phyloP scores from a whole-genome alignment of 2,113 vertebrate genomes.

The Helogale parvula region DNA sequence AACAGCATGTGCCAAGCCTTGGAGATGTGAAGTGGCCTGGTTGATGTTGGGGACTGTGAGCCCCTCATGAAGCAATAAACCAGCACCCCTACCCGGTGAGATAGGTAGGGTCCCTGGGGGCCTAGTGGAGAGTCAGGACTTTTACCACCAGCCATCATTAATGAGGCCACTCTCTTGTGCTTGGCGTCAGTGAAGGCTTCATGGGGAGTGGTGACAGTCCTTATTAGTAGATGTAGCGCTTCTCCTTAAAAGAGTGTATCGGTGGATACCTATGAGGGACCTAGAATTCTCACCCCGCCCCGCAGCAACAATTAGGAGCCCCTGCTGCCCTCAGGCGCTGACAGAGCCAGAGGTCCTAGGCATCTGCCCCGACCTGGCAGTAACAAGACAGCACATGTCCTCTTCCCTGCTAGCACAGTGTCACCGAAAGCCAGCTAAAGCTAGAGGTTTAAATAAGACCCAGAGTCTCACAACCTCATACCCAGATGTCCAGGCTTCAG shows the following conservation, averaged over 20 bases:
- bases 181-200: background rate
- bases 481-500: background rate
- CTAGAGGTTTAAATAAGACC: background rate
- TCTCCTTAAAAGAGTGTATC: background rate
- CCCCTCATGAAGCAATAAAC: background rate
- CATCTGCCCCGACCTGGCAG: background rate
- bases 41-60: background rate
- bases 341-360: background rate
- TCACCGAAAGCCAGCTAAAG: background rate
- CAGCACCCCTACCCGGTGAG: background rate
- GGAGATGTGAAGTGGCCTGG: background rate
- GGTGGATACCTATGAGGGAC: too few relatives aligned
- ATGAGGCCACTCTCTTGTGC: background rate
- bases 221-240: too few relatives aligned
- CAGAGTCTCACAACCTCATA: background rate
- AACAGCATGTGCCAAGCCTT: background rate
- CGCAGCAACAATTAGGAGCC: background rate
- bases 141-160: background rate
- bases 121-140: background rate
- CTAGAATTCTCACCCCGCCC: background rate
- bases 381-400: background rate
- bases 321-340: background rate
- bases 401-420: background rate
- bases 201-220: background rate
- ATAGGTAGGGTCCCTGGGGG: too few relatives aligned